These are phyloP conservation scores for Betta splendens DNA, from an alignment of 2,797 vertebrate species.

Conservation along the genomic window DNA sequence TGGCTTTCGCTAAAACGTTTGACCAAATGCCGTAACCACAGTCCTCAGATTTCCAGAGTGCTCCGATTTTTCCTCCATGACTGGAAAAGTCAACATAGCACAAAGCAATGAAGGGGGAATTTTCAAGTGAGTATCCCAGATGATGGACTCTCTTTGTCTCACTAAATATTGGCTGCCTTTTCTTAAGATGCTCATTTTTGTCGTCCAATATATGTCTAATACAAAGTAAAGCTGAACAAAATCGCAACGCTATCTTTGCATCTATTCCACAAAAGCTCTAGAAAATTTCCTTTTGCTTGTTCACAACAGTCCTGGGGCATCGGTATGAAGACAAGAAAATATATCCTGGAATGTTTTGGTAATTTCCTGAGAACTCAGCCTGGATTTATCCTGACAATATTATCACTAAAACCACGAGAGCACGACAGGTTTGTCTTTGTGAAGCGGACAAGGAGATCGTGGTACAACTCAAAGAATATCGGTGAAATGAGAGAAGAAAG, in stretches of 20 bases:
- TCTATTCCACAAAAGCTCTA: slow-evolving; percentile 41
- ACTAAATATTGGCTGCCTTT: slow-evolving; percentile 22
- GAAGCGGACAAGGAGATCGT: slow-evolving; percentile 21
- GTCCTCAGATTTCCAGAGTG: slow-evolving; percentile 61
- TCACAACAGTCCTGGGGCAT: slow-evolving; percentile 48
- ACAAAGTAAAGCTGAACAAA: slow-evolving; percentile 48
- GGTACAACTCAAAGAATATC: slow-evolving; percentile 24
- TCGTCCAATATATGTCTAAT: too few relatives aligned
- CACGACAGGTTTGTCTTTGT: slow-evolving; percentile 33
- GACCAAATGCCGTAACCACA: slow-evolving; percentile 57
- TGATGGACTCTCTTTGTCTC: slow-evolving; percentile 30
- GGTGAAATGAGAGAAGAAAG: slow-evolving; percentile 14
- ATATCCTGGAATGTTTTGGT: slow-evolving; percentile 32
- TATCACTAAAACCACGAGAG: slow-evolving; percentile 50
- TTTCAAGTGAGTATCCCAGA: slow-evolving; percentile 53
- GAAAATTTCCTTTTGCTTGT: slow-evolving; percentile 43
- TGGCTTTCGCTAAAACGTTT: slow-evolving; percentile 47
- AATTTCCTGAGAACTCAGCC: slow-evolving; percentile 62
- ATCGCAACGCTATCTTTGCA: slow-evolving; percentile 32
- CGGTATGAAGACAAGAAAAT: slow-evolving; percentile 41
- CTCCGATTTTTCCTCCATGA: slow-evolving; percentile 44
- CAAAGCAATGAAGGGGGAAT: slow-evolving; percentile 35
- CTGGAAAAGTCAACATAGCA: slow-evolving; percentile 72
- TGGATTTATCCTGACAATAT: slow-evolving; percentile 53
- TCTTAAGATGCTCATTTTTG: slow-evolving; percentile 13